These are phyloP conservation scores for Microhierax caerulescens DNA, from an alignment of 2,797 vertebrate species.

Conservation along the genomic window DNA sequence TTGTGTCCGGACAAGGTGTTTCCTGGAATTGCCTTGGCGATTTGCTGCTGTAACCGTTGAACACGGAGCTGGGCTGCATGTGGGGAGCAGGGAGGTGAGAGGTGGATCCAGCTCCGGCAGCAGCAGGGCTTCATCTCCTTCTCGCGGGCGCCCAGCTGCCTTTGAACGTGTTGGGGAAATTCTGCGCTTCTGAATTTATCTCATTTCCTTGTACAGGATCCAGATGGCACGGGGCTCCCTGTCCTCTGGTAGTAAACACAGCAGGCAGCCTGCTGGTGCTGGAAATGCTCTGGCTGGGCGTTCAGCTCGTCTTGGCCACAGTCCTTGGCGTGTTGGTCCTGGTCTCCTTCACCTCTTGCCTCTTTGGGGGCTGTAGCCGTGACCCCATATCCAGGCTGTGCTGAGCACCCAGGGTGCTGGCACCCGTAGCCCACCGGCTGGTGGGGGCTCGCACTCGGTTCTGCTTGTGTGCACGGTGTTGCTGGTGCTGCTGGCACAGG, in stretches of 20 bases:
- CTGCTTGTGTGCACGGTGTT: fast-evolving
- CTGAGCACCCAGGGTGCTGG: not conserved
- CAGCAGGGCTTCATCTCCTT: not conserved
- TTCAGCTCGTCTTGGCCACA: not conserved
- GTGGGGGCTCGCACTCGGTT: fast-evolving
- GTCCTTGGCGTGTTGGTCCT: not conserved
- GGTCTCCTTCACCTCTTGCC: not conserved
- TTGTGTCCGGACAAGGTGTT: not conserved
- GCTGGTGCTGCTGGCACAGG: not conserved
- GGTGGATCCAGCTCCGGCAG: not conserved
- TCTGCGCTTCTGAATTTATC: not conserved
- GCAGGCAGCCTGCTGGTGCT: not conserved
- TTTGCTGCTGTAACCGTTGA: not conserved
- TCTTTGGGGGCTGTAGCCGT: not conserved
- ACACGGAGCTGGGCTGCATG: not conserved
- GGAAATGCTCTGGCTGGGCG: not conserved
- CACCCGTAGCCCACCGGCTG: fast-evolving
- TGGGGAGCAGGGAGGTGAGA: not conserved
- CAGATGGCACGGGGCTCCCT: not conserved
- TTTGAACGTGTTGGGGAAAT: not conserved
- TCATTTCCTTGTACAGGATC: not conserved
- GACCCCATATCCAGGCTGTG: not conserved
- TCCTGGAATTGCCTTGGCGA: not conserved
- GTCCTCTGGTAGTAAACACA: not conserved
- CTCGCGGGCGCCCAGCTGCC: not conserved